These are phyloP conservation scores for Autographa pulchrina DNA, from an alignment of 2,888 invertebrate genomes.

Conservation along the genomic window DNA sequence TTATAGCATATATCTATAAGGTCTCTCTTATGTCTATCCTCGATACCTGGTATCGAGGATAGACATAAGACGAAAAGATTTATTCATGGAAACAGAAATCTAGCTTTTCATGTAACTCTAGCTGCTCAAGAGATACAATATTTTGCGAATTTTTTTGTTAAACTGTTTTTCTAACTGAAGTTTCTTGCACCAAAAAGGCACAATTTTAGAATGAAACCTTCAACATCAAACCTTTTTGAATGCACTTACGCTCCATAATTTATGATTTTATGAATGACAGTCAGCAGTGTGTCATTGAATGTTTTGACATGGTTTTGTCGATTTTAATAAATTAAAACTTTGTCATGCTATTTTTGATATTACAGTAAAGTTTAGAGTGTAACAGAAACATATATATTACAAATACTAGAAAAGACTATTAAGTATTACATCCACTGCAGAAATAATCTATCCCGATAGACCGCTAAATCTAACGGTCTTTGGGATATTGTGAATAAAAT, in stretches of 20 bases:
- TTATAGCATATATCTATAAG: too few relatives aligned
- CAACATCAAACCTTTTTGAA: neutral
- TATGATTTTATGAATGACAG: neutral
- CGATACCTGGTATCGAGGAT: too few relatives aligned
- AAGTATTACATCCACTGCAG: neutral
- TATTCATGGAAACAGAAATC: too few relatives aligned
- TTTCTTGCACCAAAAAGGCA: neutral
- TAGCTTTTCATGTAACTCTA: too few relatives aligned
- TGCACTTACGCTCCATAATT: neutral
- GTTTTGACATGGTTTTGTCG: neutral
- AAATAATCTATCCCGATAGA: neutral
- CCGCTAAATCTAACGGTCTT: neutral
- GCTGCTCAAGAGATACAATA: too few relatives aligned
- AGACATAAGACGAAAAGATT: too few relatives aligned
- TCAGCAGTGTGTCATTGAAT: neutral
- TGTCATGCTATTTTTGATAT: neutral
- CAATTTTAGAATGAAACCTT: neutral
- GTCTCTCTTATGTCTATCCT: too few relatives aligned
- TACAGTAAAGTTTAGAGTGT: neutral
- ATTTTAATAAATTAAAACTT: slow-evolving; percentile 8
- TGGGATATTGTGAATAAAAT: neutral
- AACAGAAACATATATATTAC: too few relatives aligned
- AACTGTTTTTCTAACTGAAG: too few relatives aligned
- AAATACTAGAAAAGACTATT: neutral
- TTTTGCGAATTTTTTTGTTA: too few relatives aligned